A percentile compares a stretch with the other conserved stretches of the same genome.
phyloP scores from a whole-genome alignment of 2,797 vertebrate genomes.

The Tapera naevia region DNA sequence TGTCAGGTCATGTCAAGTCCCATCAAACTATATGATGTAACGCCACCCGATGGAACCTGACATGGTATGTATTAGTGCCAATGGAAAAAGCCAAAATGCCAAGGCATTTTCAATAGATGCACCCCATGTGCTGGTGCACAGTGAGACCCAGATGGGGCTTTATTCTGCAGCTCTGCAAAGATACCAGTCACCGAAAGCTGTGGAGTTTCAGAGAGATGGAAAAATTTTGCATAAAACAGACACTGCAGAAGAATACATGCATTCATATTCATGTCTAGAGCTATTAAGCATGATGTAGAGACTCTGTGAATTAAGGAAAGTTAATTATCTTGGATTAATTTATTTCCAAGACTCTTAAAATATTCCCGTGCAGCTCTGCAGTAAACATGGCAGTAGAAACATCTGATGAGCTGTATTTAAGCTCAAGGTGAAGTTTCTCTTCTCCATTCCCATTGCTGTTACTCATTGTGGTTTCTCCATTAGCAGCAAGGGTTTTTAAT shows the following conservation, averaged over 20 bases:
- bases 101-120: constrained; percentile 47
- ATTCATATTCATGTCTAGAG: not conserved
- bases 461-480: not conserved
- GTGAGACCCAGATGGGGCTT: constrained; percentile 24
- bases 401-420: not conserved
- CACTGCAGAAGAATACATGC: not conserved
- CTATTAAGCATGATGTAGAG: not conserved
- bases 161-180: constrained; percentile 42
- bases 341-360: not conserved
- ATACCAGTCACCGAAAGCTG: not conserved
- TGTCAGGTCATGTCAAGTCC: constrained; percentile 61
- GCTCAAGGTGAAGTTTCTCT: not conserved
- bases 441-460: not conserved
- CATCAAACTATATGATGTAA: not conserved
- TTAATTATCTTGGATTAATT: not conserved
- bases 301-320: not conserved
- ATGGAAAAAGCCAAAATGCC: constrained; percentile 58
- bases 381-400: not conserved
- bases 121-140: not conserved
- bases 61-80: constrained; percentile 36
- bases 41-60: constrained; percentile 15
- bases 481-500: not conserved
- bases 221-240: not conserved
- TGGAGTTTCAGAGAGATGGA: not conserved
- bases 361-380: not conserved